Evolutionary conservation across 2,888 invertebrate species (phyloP).

Genomic region (Brassicogethes aeneus): DNA sequence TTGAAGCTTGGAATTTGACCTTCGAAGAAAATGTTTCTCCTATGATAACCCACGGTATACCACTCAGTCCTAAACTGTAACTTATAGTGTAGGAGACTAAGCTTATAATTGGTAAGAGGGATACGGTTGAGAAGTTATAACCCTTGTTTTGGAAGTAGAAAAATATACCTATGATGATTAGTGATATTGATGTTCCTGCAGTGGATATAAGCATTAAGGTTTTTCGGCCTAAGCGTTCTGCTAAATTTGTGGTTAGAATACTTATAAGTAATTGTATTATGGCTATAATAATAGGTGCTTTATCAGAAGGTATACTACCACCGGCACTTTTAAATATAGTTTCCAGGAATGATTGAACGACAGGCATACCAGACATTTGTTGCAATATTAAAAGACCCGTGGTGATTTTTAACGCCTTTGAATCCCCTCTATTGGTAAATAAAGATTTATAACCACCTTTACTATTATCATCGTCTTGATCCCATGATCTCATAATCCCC

Average conservation of each 20-base stretch:
- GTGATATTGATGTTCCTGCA: not conserved
- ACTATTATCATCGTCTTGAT: conserved; percentile 12
- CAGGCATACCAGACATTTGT: not conserved
- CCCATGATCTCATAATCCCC: conserved; percentile 13
- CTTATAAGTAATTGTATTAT: not conserved
- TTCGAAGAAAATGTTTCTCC: no score
- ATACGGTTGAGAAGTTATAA: no score
- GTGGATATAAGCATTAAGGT: not conserved
- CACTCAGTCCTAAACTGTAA: no score
- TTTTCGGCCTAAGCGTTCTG: not conserved
- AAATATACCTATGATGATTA: not conserved
- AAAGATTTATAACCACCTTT: conserved; percentile 11
- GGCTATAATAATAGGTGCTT: not conserved
- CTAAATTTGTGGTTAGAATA: not conserved
- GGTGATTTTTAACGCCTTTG: conserved; percentile 34
- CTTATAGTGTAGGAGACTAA: no score
- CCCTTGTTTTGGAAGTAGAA: not conserved
- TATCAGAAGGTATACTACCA: not conserved
- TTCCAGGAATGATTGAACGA: not conserved
- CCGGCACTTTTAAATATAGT: not conserved
- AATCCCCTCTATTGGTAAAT: conserved; percentile 10
- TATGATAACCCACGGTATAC: no score
- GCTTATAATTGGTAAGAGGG: no score
- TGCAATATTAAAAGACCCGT: not conserved
- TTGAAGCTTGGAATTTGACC: not conserved